These are phyloP conservation scores for Sebastolobus alascanus DNA, from an alignment of 2,797 vertebrate genomes.

Conservation along the genomic window DNA sequence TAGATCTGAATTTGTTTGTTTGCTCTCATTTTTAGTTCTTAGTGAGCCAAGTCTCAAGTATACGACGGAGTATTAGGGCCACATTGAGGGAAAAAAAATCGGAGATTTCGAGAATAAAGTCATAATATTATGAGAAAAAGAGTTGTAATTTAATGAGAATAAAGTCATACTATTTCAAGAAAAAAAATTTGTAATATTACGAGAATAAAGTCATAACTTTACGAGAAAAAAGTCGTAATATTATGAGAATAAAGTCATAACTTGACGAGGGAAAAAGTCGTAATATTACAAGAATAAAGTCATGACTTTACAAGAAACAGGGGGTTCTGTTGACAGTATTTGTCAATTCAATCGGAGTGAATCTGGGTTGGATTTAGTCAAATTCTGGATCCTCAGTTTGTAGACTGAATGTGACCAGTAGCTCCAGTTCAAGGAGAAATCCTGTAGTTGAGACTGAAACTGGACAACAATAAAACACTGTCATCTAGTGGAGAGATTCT, in stretches of 20 bases:
- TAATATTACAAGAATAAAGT: too few relatives aligned
- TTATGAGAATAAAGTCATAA: too few relatives aligned
- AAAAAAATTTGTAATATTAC: too few relatives aligned
- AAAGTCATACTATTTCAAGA: too few relatives aligned
- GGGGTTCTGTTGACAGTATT: not conserved
- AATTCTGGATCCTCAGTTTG: not conserved
- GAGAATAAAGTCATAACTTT: too few relatives aligned
- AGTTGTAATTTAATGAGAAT: too few relatives aligned
- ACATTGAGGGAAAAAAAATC: too few relatives aligned
- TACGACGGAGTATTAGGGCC: too few relatives aligned
- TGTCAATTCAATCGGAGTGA: not conserved
- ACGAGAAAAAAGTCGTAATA: too few relatives aligned
- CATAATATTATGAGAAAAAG: too few relatives aligned
- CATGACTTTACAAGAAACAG: not conserved
- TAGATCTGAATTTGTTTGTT: not conserved
- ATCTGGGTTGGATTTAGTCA: not conserved
- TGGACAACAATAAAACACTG: not conserved
- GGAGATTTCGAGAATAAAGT: too few relatives aligned
- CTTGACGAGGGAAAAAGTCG: too few relatives aligned
- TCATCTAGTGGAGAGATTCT: slow-evolving; percentile 56
- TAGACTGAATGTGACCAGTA: not conserved
- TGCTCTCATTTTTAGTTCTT: not conserved
- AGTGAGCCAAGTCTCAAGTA: not conserved
- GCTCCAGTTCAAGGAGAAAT: not conserved
- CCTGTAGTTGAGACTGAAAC: not conserved